phyloP scores from a whole-genome alignment of 2,888 invertebrate genomes.

The Euproctis similis region DNA sequence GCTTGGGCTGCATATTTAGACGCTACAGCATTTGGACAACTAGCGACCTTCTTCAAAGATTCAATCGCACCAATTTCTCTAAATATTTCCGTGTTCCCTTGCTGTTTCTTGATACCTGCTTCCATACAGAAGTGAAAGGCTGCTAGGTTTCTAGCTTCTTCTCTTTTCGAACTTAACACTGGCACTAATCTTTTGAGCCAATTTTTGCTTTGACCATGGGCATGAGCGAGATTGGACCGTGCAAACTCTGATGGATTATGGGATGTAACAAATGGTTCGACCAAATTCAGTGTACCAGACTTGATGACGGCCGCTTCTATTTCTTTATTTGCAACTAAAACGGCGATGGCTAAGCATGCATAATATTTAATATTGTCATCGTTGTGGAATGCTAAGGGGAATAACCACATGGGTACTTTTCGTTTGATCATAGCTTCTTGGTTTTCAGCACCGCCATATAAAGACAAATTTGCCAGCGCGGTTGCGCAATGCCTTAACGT shows the following conservation, averaged over 20 bases:
- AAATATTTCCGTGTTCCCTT: conserved; percentile 93
- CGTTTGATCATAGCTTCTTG: conserved; percentile 98
- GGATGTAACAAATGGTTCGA: conserved; percentile 96
- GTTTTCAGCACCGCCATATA: conserved; percentile 97
- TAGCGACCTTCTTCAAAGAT: conserved; percentile 95
- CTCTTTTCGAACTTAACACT: conserved; percentile 93
- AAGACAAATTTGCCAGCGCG: conserved; percentile 95
- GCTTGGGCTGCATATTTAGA: conserved; percentile 98
- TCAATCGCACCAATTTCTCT: conserved; percentile 96
- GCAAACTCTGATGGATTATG: conserved; percentile 98
- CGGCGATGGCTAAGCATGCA: conserved; percentile 97
- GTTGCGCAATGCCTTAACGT: conserved; percentile 97
- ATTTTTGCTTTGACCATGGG: conserved; percentile 96
- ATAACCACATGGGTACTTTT: conserved; percentile 97
- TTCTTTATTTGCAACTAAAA: conserved; percentile 97
- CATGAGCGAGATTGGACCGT: conserved; percentile 91
- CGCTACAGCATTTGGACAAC: conserved; percentile 97
- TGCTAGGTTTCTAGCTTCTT: conserved; percentile 96
- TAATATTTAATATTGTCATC: conserved; percentile 99
- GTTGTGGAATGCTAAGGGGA: conserved; percentile 95
- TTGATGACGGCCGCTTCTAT: conserved; percentile 96
- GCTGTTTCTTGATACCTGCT: conserved; percentile 96
- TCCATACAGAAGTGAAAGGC: conserved; percentile 99
- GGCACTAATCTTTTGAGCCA: conserved; percentile 96
- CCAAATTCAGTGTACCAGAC: conserved; percentile 96